phyloP scores from a whole-genome alignment of 2,888 invertebrate species.

The Nomada goodeniana region DNA sequence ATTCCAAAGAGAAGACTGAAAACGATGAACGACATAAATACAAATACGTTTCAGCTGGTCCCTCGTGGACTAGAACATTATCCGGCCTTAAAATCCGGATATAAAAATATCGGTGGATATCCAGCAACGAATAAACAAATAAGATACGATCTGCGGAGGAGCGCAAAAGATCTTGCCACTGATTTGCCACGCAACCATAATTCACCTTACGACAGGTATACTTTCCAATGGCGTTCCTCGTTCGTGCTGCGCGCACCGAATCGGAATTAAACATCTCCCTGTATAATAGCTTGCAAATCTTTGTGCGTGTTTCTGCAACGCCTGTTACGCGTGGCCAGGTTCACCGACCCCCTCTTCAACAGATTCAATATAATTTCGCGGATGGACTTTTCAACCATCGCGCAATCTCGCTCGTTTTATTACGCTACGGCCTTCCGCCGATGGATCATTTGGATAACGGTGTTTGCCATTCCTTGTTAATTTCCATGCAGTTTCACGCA shows the following conservation, averaged over 20 bases:
- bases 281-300: conserved; percentile 29
- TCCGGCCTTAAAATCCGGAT: too few relatives aligned
- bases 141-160: background rate
- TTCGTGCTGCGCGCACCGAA: background rate
- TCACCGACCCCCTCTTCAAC: conserved; percentile 18
- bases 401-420: background rate
- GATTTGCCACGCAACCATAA: background rate
- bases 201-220: background rate
- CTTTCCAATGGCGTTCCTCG: background rate
- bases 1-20: too few relatives aligned
- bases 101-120: background rate
- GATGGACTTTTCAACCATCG: conserved; percentile 22
- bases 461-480: background rate
- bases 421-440: background rate
- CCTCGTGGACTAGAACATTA: too few relatives aligned
- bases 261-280: conserved; percentile 8
- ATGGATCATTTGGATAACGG: background rate
- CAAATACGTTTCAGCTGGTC: too few relatives aligned
- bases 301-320: conserved; percentile 23
- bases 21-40: too few relatives aligned
- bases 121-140: background rate
- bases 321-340: conserved; percentile 31
- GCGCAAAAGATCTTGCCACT: background rate
- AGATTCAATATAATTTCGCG: conserved; percentile 40
- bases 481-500: background rate